Base-by-base conservation (phyloP, 2,797 vertebrate species). In the Botia almorhae region DNA sequence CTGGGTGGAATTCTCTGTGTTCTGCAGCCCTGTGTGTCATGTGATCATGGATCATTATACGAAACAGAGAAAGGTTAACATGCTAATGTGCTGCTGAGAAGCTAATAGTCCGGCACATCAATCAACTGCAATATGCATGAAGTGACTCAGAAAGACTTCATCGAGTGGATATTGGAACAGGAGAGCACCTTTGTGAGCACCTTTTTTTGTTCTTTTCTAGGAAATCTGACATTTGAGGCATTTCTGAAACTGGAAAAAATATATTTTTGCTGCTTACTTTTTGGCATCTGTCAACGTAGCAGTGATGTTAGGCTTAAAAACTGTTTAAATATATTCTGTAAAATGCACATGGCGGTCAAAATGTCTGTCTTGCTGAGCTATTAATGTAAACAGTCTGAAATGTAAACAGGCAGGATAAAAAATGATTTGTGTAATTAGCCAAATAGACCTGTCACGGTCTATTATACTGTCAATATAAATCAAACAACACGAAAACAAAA, bases 91-190 rank as follows among this genome's bases (percentile, higher is more conserved):
- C 46, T 0, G 7, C 19, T 6, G 56, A 60, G 55, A 70, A 36
- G 26, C 53, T 69, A 75, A 84, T 16, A 56, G 69, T 74, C 77
- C 2, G 36, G 39, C 55, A 69, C n/a, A 72, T 69, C 70, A 71
- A 29, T 77, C 64, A 77, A 6, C 17, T 17, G 26, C 2, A 19
- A 43, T 29, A 43, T 36, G 48, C 69, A 69, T 76, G 36, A 72
- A 75, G 72, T 10, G 26, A 19, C 68, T 64, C 23, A 36, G 14
- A 33, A 60, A 56, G 16, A 11, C 55, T 69, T 71, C 19, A 69
- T 6, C 43, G 26, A 56, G 36, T 58, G 71, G 36, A 74, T 72
- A 61, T 23, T 51, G 53, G 14, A 82, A 73, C 14, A 67, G 51
- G 12, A 56, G 19, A 77, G 17, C 29, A 75, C 2, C 19, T 67